Percentiles rank a stretch among this genome's conserved stretches.
These are phyloP conservation scores for Branchipolynoe longqiensis DNA, from an alignment of 2,888 invertebrate genomes.

Conservation along the genomic window DNA sequence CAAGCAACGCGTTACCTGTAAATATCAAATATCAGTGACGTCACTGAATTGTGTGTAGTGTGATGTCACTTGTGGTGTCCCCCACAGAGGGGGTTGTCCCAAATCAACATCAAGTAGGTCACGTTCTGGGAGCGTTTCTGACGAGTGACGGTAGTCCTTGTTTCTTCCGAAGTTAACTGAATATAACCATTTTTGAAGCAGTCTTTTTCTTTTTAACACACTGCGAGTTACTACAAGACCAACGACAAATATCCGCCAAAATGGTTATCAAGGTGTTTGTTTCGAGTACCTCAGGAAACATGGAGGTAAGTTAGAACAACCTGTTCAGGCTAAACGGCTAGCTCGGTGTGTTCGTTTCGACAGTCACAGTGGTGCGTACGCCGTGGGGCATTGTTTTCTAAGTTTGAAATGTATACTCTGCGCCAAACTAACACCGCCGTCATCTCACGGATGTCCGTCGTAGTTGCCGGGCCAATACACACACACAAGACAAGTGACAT, in stretches of 20 bases:
- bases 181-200: background rate
- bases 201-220: no score
- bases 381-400: no score
- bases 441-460: no score
- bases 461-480: no score
- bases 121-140: background rate
- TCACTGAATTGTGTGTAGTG: conserved; percentile 7
- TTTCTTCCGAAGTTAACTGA: background rate
- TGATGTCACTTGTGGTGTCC: conserved; percentile 30
- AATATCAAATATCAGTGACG: conserved; percentile 53
- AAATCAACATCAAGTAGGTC: conserved; percentile 1
- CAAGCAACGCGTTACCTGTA: conserved; percentile 54
- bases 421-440: no score
- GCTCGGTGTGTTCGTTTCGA: no score
- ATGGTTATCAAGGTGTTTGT: conserved; percentile 63
- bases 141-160: background rate
- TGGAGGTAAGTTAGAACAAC: conserved; percentile 57
- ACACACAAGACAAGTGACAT: no score
- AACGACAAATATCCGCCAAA: background rate
- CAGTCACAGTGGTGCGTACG: no score
- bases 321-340: no score
- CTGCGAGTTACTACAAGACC: background rate
- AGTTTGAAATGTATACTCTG: no score
- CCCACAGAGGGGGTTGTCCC: background rate
- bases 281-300: conserved; percentile 62